A percentile compares a stretch with the other conserved stretches of the same genome.
Conservation (phyloP, 2,888 invertebrate genomes). For the Mythimna impura region DNA sequence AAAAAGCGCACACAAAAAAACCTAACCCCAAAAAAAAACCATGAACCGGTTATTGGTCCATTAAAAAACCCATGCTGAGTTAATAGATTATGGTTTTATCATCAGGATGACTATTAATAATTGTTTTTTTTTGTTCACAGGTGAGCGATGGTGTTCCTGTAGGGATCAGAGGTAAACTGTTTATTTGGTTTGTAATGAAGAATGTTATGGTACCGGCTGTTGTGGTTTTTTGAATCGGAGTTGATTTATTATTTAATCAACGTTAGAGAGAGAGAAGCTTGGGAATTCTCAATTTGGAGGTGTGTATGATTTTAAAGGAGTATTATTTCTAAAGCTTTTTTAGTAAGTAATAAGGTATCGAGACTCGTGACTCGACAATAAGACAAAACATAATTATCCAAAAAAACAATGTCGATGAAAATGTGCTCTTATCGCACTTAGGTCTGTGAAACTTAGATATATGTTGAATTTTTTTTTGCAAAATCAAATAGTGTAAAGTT, state of each 20-base stretch:
- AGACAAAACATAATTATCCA: not conserved
- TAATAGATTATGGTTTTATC: conserved; percentile 60
- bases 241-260: conserved; percentile 51
- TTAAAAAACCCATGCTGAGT: conserved; percentile 59
- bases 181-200: conserved; percentile 33
- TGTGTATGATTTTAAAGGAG: not conserved
- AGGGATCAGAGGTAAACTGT: conserved; percentile 56
- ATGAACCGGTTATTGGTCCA: conserved; percentile 46
- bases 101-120: conserved; percentile 61
- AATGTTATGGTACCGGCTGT: conserved; percentile 19
- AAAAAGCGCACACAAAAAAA: conserved; percentile 26
- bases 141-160: conserved; percentile 66
- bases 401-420: too few species aligned
- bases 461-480: too few species aligned
- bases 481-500: too few species aligned
- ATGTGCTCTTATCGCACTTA: too few species aligned
- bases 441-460: too few species aligned
- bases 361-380: not conserved
- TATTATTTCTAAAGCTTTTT: not conserved
- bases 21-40: conserved; percentile 21
- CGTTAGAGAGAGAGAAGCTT: not conserved
- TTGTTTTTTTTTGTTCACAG: conserved; percentile 72
- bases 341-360: not conserved
- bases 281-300: not conserved
- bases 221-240: conserved; percentile 24